phyloP scores from a whole-genome alignment of 2,113 vertebrate genomes.

The Meleagris gallopavo region DNA sequence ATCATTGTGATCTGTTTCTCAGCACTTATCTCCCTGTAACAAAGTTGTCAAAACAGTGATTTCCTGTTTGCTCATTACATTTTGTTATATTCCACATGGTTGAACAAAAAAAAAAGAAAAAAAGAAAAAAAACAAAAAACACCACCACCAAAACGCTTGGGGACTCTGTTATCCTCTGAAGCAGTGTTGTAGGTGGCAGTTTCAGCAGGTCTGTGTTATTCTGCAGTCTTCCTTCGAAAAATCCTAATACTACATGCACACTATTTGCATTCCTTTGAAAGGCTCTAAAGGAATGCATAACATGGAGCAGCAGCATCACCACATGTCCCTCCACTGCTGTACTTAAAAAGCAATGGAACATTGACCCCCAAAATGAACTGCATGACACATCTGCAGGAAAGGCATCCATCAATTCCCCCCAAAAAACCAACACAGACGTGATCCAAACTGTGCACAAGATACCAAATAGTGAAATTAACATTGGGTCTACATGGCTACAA shows the following conservation, averaged over 20 bases:
- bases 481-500: accelerated
- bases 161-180: background rate
- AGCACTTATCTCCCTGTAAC: background rate
- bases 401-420: background rate
- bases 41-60: background rate
- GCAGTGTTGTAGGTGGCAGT: background rate
- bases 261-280: background rate
- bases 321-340: background rate
- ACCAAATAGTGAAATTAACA: background rate
- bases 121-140: background rate
- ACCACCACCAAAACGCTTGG: background rate
- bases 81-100: background rate
- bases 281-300: background rate
- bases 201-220: background rate
- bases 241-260: background rate
- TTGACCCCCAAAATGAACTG: background rate
- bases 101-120: background rate
- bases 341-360: background rate
- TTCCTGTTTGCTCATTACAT: background rate
- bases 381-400: background rate
- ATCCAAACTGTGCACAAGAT: background rate
- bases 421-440: background rate
- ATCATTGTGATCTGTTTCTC: background rate
- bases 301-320: background rate
- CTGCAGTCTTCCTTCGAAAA: background rate